phyloP scores from a whole-genome alignment of 2,113 vertebrate genomes.

The Aythya baeri region DNA sequence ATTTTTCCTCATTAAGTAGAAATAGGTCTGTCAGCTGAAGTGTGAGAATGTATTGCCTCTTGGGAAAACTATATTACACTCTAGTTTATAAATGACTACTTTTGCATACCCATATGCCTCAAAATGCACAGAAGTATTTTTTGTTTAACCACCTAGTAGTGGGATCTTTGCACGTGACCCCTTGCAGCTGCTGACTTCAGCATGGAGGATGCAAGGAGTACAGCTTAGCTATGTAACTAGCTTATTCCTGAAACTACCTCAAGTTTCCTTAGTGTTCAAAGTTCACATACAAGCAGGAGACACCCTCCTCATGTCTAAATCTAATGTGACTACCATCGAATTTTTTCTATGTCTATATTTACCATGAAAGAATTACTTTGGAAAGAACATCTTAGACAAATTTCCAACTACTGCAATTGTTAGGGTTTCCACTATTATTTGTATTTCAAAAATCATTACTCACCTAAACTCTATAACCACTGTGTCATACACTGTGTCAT shows the following conservation, averaged over 20 bases:
- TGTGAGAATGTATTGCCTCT: not conserved
- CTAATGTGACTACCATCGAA: not conserved
- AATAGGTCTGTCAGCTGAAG: not conserved
- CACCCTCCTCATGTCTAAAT: not conserved
- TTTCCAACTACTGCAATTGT: not conserved
- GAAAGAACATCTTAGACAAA: not conserved
- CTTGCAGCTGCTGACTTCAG: not conserved
- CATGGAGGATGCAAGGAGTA: not conserved
- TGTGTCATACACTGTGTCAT: not conserved
- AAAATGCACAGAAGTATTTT: not conserved
- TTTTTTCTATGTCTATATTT: not conserved
- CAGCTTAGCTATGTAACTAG: not conserved
- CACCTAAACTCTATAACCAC: not conserved
- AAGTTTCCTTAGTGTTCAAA: not conserved
- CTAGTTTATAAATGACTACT: not conserved
- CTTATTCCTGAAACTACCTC: not conserved
- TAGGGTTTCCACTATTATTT: not conserved
- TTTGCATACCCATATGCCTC: not conserved
- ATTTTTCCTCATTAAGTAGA: slow-evolving; percentile 28
- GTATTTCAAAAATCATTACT: not conserved
- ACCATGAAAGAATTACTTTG: not conserved
- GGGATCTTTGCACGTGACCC: not conserved
- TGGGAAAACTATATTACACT: not conserved
- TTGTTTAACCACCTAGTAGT: not conserved
- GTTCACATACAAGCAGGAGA: not conserved